phyloP scores from a whole-genome alignment of 2,113 vertebrate genomes.

The Perccottus glenii region DNA sequence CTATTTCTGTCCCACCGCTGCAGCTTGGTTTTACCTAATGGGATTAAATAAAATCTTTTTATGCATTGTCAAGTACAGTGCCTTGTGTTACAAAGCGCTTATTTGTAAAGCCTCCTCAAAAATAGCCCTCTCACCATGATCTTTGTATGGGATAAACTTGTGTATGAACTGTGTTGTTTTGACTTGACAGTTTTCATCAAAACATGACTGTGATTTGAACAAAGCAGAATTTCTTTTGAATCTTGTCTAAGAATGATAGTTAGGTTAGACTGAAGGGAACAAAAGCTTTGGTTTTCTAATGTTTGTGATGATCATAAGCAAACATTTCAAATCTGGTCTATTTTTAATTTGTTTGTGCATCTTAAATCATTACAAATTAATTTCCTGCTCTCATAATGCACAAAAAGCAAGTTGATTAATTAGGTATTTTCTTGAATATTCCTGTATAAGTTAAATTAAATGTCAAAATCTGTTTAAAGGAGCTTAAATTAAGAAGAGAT shows the following conservation, averaged over 20 bases:
- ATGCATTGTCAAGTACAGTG: constrained; percentile 1
- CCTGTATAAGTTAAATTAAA: no score
- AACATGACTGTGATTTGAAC: not conserved
- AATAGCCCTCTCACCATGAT: constrained; percentile 1
- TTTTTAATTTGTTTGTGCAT: not conserved
- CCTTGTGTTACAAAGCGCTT: not conserved
- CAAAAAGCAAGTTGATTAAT: not conserved
- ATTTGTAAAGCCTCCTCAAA: constrained; percentile 3
- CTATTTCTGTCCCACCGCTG: not conserved
- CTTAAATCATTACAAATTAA: not conserved
- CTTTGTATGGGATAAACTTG: not conserved
- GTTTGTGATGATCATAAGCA: constrained; percentile 3
- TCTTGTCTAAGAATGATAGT: not conserved
- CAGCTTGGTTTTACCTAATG: not conserved
- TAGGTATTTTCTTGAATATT: not conserved
- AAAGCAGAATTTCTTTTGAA: constrained; percentile 2
- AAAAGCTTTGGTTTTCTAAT: not conserved
- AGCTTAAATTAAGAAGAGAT: no score
- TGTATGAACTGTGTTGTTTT: not conserved
- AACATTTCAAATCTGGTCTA: not conserved
- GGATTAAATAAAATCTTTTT: not conserved
- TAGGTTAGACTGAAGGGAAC: not conserved
- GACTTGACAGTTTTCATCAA: constrained; percentile 2
- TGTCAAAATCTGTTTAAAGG: no score
- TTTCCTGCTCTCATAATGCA: not conserved